phyloP scores from a whole-genome alignment of 2,888 invertebrate species.

The Pediacus dermestoides region DNA sequence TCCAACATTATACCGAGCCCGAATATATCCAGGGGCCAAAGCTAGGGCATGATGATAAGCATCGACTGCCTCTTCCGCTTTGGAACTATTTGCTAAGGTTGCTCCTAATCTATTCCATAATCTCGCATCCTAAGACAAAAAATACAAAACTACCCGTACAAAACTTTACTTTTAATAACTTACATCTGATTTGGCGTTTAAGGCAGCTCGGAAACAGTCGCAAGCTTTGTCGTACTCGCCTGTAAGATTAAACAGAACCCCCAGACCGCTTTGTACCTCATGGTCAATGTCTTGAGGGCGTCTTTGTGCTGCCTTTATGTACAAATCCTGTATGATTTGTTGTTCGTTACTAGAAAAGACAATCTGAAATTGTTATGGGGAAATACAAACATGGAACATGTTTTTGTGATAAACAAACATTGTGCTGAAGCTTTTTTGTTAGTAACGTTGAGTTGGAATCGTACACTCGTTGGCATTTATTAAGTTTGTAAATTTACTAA shows the following conservation, averaged over 20 bases:
- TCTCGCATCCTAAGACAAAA: constrained; percentile 79
- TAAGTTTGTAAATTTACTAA: too few relatives aligned
- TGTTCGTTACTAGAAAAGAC: constrained; percentile 53
- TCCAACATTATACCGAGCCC: constrained; percentile 96
- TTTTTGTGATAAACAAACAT: too few relatives aligned
- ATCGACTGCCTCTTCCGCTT: constrained; percentile 93
- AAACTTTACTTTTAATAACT: constrained; percentile 27
- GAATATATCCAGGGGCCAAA: constrained; percentile 91
- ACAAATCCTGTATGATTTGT: constrained; percentile 69
- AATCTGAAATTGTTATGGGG: background rate
- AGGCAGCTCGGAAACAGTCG: constrained; percentile 90
- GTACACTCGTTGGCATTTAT: too few relatives aligned
- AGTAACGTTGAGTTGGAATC: too few relatives aligned
- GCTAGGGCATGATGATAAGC: constrained; percentile 91
- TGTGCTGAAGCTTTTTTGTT: too few relatives aligned
- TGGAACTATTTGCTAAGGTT: constrained; percentile 91
- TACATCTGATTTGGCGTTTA: constrained; percentile 76
- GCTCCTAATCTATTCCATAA: constrained; percentile 98
- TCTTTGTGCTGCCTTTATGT: constrained; percentile 74
- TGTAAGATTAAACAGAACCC: constrained; percentile 91
- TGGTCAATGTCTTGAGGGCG: constrained; percentile 74
- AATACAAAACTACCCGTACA: too few relatives aligned
- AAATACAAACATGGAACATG: too few relatives aligned
- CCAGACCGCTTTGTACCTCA: constrained; percentile 90
- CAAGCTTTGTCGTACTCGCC: constrained; percentile 94